These are phyloP conservation scores for Strigops habroptila DNA, from an alignment of 2,113 vertebrate genomes.

Conservation along the genomic window DNA sequence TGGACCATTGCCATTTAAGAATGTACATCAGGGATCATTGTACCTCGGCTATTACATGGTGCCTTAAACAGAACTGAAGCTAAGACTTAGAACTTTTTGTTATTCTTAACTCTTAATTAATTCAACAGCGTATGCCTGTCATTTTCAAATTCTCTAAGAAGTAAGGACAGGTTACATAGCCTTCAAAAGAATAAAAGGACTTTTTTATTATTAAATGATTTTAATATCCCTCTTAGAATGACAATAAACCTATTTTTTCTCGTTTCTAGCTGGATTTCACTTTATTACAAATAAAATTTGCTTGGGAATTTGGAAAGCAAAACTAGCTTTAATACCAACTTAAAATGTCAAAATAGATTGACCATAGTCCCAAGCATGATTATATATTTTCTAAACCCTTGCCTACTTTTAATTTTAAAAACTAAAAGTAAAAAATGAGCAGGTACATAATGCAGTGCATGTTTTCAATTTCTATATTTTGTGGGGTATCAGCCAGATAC, in stretches of 20 bases:
- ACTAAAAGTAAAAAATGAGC: conserved; percentile 66
- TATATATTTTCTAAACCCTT: conserved; percentile 72
- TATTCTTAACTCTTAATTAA: conserved; percentile 75
- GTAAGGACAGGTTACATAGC: conserved; percentile 74
- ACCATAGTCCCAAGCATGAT: conserved; percentile 60
- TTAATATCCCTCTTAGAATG: conserved; percentile 73
- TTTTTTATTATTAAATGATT: conserved; percentile 67
- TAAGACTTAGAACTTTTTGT: conserved; percentile 80
- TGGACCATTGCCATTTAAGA: conserved; percentile 85
- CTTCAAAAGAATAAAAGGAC: conserved; percentile 71
- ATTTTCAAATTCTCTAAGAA: conserved; percentile 72
- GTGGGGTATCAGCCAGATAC: conserved; percentile 51
- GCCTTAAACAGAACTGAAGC: conserved; percentile 87
- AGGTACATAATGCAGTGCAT: conserved; percentile 76
- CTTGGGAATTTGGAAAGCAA: conserved; percentile 70
- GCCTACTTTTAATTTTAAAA: conserved; percentile 70
- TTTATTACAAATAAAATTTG: conserved; percentile 75
- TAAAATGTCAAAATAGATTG: conserved; percentile 60
- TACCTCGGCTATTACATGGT: conserved; percentile 88
- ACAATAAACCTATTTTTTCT: conserved; percentile 74
- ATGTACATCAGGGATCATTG: conserved; percentile 87
- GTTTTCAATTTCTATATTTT: conserved; percentile 73
- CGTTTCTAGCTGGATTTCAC: conserved; percentile 75
- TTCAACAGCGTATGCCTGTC: conserved; percentile 81
- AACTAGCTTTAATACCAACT: conserved; percentile 75